These are phyloP conservation scores for Hypolimnas misippus DNA, from an alignment of 2,888 invertebrate genomes.

Conservation along the genomic window DNA sequence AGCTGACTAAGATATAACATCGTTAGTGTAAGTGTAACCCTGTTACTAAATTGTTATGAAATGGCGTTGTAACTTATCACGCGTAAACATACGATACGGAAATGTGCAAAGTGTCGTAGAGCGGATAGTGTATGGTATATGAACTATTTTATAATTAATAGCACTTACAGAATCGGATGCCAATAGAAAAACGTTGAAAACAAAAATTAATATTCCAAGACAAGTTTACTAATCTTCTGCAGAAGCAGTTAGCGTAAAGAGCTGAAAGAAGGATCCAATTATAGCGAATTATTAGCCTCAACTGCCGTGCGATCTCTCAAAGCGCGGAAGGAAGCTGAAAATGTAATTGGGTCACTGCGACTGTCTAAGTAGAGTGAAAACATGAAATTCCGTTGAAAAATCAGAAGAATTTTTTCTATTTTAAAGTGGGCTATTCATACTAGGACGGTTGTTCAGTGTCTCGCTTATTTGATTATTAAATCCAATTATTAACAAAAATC, in stretches of 20 bases:
- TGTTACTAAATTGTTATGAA: too few relatives aligned
- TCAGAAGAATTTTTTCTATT: constrained; percentile 12
- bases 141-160: too few relatives aligned
- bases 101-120: too few relatives aligned
- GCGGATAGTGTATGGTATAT: too few relatives aligned
- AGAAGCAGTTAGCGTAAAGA: neutral
- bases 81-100: too few relatives aligned
- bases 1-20: neutral
- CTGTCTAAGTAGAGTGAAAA: constrained; percentile 22
- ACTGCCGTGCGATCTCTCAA: constrained; percentile 16
- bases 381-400: constrained; percentile 21
- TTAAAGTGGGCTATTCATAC: neutral
- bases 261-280: constrained; percentile 15
- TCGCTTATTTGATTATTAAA: too few relatives aligned
- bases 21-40: neutral
- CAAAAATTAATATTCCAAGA: neutral
- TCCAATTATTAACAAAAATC: too few relatives aligned
- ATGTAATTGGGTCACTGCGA: constrained; percentile 24
- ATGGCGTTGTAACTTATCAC: too few relatives aligned
- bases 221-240: constrained; percentile 3
- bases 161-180: neutral
- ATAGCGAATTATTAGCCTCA: constrained; percentile 17
- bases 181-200: too few relatives aligned
- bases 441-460: neutral
- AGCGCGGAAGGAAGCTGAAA: constrained; percentile 18